Conservation (phyloP, 2,888 invertebrate genomes). For the Marronus borbonicus region DNA sequence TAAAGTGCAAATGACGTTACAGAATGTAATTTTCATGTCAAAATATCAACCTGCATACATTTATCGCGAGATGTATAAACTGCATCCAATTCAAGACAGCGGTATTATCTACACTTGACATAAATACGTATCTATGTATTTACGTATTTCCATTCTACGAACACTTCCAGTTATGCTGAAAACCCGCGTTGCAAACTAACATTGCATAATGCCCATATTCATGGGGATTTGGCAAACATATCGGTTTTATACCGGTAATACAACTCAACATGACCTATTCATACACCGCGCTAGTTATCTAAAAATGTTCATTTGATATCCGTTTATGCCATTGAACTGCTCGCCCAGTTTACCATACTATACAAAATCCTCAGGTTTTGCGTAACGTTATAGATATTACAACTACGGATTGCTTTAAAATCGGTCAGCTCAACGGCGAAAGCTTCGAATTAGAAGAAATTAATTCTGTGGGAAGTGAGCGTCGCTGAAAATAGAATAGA, state of each 20-base stretch:
- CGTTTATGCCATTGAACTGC: constrained; percentile 8
- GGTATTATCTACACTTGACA: no score
- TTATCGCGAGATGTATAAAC: no score
- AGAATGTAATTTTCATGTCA: no score
- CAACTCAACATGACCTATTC: neutral
- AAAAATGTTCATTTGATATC: constrained; percentile 25
- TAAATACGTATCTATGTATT: no score
- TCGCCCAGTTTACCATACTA: constrained; percentile 27
- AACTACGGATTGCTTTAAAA: neutral
- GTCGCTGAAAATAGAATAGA: no score
- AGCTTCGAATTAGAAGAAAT: neutral
- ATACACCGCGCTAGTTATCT: constrained; percentile 2
- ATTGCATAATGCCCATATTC: constrained; percentile 10
- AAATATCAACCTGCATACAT: no score
- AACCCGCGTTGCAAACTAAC: neutral
- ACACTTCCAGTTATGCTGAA: neutral
- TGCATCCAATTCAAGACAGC: no score
- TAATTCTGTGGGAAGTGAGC: no score
- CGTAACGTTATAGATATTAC: neutral
- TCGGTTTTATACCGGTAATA: constrained; percentile 19
- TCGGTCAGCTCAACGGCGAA: neutral
- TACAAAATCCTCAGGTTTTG: constrained; percentile 15
- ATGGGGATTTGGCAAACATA: constrained; percentile 10
- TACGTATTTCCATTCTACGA: neutral
- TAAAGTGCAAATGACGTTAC: no score